Percentiles rank a stretch among this genome's conserved stretches.
phyloP scores from a whole-genome alignment of 2,113 vertebrate genomes.

The Saguinus imperator region DNA sequence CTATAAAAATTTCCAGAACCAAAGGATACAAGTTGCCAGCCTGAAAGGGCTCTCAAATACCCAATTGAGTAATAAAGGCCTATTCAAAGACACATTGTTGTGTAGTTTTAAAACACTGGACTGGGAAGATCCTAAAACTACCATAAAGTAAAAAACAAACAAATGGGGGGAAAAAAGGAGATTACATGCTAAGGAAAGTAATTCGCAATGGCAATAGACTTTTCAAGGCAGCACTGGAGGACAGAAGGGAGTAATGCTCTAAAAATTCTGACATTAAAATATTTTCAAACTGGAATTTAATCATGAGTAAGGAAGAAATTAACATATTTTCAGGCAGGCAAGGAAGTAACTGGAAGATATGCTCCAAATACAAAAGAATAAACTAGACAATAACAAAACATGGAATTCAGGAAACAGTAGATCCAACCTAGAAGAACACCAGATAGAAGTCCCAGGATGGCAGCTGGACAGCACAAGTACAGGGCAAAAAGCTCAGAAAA shows the following conservation, averaged over 20 bases:
- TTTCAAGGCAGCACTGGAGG: not conserved
- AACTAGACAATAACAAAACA: not conserved
- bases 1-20: not conserved
- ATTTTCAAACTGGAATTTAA: conserved; percentile 29
- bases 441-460: not conserved
- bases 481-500: not conserved
- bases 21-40: not conserved
- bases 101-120: not conserved
- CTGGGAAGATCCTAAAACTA: not conserved
- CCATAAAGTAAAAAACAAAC: not conserved
- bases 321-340: conserved; percentile 7
- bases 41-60: not conserved
- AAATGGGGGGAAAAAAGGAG: not conserved
- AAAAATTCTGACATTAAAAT: not conserved
- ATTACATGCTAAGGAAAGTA: not conserved
- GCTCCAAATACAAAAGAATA: conserved; percentile 9
- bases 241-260: not conserved
- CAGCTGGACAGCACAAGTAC: not conserved
- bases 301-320: not conserved
- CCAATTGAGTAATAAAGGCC: not conserved
- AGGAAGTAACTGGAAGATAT: not conserved
- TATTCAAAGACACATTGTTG: not conserved
- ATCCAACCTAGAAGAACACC: not conserved
- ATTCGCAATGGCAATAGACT: not conserved
- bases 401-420: not conserved